These are phyloP conservation scores for Macroglossus sobrinus DNA, from an alignment of 2,113 vertebrate genomes.

Conservation along the genomic window DNA sequence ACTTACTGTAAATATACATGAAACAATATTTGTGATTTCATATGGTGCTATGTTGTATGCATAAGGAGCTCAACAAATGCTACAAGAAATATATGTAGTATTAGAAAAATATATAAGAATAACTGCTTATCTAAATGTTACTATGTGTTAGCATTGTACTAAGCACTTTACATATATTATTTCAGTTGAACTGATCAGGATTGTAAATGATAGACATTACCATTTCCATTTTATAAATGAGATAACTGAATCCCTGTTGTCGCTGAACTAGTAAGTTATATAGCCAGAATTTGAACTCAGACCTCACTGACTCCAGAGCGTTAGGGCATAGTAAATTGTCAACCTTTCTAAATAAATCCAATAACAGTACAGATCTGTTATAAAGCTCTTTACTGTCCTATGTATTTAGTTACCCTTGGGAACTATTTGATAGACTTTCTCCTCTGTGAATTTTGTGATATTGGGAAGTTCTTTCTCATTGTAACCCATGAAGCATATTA, in stretches of 20 bases:
- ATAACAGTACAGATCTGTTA: not conserved
- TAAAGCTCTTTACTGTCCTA: not conserved
- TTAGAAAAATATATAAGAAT: conserved; percentile 23
- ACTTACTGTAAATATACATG: conserved; percentile 5
- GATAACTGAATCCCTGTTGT: not conserved
- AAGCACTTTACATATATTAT: not conserved
- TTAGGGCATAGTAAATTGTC: not conserved
- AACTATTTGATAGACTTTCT: not conserved
- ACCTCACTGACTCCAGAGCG: not conserved
- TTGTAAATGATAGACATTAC: not conserved
- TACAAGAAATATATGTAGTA: not conserved
- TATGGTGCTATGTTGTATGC: not conserved
- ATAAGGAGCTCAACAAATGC: not conserved
- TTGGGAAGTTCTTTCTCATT: conserved; percentile 20
- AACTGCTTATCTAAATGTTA: not conserved
- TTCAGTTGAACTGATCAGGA: not conserved
- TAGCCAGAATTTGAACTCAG: not conserved
- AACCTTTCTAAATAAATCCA: conserved; percentile 20
- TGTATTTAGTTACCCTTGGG: not conserved
- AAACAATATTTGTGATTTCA: not conserved
- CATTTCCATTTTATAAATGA: conserved; percentile 14
- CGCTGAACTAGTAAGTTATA: not conserved
- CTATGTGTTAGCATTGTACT: not conserved
- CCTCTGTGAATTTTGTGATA: not conserved
- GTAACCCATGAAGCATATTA: not conserved